A percentile compares a stretch with the other conserved stretches of the same genome.
Evolutionary conservation across 2,888 invertebrate genomes (phyloP).

Genomic region (Tiliacea citrago): DNA sequence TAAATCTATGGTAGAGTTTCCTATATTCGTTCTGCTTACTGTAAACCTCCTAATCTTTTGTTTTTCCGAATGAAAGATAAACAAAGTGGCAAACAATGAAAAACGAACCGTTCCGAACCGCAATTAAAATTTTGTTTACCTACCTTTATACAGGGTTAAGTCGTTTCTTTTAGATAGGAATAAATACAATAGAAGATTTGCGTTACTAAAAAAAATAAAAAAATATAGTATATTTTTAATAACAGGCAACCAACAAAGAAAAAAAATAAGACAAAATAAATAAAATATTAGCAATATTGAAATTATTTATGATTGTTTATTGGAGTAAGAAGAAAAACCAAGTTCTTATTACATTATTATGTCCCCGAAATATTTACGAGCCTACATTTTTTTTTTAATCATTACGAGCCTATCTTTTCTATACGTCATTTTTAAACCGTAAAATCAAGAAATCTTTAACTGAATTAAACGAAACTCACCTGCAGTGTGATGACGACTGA

Average conservation of each 20-base stretch:
- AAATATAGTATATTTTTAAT: neutral
- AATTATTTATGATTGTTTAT: neutral
- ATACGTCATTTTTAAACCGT: neutral
- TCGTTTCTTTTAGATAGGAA: slow-evolving; percentile 7
- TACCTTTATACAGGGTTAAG: neutral
- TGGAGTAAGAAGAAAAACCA: neutral
- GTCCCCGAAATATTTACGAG: neutral
- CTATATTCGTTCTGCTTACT: neutral
- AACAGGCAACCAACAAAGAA: neutral
- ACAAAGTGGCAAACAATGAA: slow-evolving; percentile 49
- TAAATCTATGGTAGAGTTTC: neutral
- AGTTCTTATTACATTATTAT: slow-evolving; percentile 4
- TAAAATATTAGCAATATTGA: too few species aligned
- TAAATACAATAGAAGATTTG: neutral
- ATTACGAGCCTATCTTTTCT: neutral
- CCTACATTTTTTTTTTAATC: too few species aligned
- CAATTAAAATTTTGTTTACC: slow-evolving; percentile 30
- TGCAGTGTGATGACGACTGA: slow-evolving; percentile 80
- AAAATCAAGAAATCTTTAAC: neutral
- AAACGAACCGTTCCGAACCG: slow-evolving; percentile 15
- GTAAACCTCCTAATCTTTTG: slow-evolving; percentile 21
- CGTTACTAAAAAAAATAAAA: neutral
- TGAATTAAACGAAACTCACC: slow-evolving; percentile 71
- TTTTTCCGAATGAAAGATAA: slow-evolving; percentile 38
- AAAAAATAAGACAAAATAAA: too few species aligned